phyloP scores from a whole-genome alignment of 2,113 vertebrate species.

The Scalopus aquaticus region DNA sequence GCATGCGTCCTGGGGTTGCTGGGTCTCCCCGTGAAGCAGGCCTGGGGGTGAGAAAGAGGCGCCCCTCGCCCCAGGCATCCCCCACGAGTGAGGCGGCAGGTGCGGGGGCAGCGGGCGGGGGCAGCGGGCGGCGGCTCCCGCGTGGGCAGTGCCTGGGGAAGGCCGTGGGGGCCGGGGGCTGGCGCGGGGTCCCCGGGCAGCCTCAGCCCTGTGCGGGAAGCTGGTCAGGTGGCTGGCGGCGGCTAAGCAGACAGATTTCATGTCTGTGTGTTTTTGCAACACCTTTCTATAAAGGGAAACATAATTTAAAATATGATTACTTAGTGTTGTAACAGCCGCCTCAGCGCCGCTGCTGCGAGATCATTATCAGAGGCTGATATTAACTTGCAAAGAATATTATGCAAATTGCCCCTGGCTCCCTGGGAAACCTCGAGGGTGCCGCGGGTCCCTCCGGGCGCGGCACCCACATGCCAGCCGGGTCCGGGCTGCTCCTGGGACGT shows the following conservation, averaged over 20 bases:
- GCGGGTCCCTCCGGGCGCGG: not conserved
- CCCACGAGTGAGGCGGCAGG: too few species aligned
- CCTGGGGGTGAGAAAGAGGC: too few species aligned
- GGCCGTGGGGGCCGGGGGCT: too few species aligned
- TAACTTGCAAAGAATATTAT: slow-evolving; percentile 87
- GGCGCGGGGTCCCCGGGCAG: slow-evolving; percentile 36
- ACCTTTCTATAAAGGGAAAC: slow-evolving; percentile 90
- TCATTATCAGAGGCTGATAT: slow-evolving; percentile 86
- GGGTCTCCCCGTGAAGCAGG: too few species aligned
- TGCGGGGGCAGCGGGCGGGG: too few species aligned
- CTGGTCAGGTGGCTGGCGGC: slow-evolving; percentile 83
- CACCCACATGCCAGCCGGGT: too few species aligned
- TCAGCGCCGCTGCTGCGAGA: slow-evolving; percentile 82
- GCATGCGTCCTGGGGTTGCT: too few species aligned
- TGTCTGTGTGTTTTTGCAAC: slow-evolving; percentile 88
- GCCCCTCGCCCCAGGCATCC: too few species aligned
- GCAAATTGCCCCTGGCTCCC: slow-evolving; percentile 83
- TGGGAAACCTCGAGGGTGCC: slow-evolving; percentile 65
- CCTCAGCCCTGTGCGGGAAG: slow-evolving; percentile 67
- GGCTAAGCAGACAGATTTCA: slow-evolving; percentile 84
- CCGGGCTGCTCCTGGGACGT: too few species aligned
- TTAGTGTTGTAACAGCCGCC: slow-evolving; percentile 87
- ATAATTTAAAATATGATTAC: slow-evolving; percentile 89
- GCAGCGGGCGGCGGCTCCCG: too few species aligned
- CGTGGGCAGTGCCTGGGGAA: too few species aligned